phyloP scores from a whole-genome alignment of 2,888 invertebrate species.

The Melanostoma scalare region DNA sequence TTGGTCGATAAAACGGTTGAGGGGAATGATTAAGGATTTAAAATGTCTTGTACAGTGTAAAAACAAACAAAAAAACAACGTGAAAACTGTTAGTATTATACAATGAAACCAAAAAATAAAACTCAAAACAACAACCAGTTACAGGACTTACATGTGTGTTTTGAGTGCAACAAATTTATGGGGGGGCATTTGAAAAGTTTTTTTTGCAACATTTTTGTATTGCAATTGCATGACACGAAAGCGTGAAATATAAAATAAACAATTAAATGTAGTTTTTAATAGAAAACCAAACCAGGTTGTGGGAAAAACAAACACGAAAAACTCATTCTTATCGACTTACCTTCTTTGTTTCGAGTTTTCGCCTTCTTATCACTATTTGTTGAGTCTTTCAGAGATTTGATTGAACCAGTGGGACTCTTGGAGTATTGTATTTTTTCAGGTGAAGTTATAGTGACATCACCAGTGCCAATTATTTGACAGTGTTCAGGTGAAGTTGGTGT shows the following conservation, averaged over 20 bases:
- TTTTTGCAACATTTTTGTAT: conserved; percentile 58
- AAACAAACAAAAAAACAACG: too few relatives aligned
- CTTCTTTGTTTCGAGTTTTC: conserved; percentile 81
- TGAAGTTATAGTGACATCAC: conserved; percentile 78
- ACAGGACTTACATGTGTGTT: conserved; percentile 64
- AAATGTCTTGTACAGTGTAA: too few relatives aligned
- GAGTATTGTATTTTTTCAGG: conserved; percentile 81
- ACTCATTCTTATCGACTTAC: conserved; percentile 75
- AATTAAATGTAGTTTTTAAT: conserved; percentile 33
- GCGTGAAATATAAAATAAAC: conserved; percentile 68
- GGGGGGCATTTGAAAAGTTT: conserved; percentile 40
- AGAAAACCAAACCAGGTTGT: conserved; percentile 32
- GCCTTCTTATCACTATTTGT: conserved; percentile 80
- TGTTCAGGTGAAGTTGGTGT: conserved; percentile 80
- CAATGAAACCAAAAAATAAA: conserved; percentile 26
- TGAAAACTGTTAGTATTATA: neutral
- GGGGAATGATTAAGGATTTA: too few relatives aligned
- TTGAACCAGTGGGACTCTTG: conserved; percentile 84
- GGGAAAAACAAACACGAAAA: neutral
- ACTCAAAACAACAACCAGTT: conserved; percentile 35
- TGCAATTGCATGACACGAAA: conserved; percentile 62
- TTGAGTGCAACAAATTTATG: conserved; percentile 45
- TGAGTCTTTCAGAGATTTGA: conserved; percentile 83
- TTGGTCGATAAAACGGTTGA: too few relatives aligned
- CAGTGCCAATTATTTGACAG: conserved; percentile 79